Evolutionary conservation across 64 coral and sea anemone species (phyloP).

Genomic region (Platygyra sinensis): DNA sequence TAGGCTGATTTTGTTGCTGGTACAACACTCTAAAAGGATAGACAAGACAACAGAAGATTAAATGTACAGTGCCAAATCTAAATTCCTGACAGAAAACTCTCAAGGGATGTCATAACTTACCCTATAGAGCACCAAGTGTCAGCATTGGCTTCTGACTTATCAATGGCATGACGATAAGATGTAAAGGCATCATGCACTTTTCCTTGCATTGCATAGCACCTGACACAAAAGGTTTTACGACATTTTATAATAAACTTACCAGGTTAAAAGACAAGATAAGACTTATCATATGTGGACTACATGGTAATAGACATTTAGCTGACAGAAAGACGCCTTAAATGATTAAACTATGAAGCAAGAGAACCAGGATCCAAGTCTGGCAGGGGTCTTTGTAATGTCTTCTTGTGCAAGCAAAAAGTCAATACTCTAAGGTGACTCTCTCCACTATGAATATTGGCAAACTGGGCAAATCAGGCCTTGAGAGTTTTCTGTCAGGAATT

Average conservation of each 20-base stretch:
- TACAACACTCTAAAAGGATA: slow-evolving; percentile 82
- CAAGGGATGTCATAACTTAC: slow-evolving; percentile 36
- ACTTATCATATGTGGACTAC: too few species aligned
- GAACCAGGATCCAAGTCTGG: too few species aligned
- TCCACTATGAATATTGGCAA: too few species aligned
- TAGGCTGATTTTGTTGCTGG: slow-evolving; percentile 98
- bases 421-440: too few species aligned
- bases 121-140: slow-evolving; percentile 99
- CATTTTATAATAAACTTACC: not conserved
- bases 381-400: too few species aligned
- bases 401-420: too few species aligned
- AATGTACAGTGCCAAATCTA: not conserved
- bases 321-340: too few species aligned
- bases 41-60: not conserved
- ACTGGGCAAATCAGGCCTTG: too few species aligned
- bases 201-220: slow-evolving; percentile 99
- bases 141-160: slow-evolving; percentile 98
- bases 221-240: slow-evolving; percentile 8
- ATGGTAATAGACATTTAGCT: too few species aligned
- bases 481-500: not conserved
- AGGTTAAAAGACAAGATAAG: too few species aligned
- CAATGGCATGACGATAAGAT: slow-evolving; percentile 98
- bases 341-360: too few species aligned
- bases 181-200: slow-evolving; percentile 99
- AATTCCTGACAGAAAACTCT: not conserved